Evolutionary conservation across 1,140 invertebrate genomes (phyloP), one percentile per base, ranked within the genome.

Genomic region (Aphelinus certus): DNA sequence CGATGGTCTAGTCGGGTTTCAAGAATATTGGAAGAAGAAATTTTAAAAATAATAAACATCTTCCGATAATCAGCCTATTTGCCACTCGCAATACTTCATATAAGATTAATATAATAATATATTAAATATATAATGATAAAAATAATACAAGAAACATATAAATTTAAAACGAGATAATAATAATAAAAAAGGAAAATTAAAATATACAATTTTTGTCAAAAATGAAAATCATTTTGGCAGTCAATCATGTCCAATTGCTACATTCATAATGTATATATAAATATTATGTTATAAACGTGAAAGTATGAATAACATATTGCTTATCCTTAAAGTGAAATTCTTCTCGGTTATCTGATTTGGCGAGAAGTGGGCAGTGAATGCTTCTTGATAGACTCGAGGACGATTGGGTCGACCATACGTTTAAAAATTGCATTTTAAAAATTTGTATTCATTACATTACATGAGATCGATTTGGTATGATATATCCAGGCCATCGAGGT

Each of bases 391-490:
- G 67, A 58, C 68, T 71, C 60, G 60, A 70, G 67, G 70, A 78
- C 64, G 53, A 61, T 78, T 72, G 65, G 77, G 81, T 79, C 81
- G 80, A 81, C 82, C 84, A 84, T 82, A 83, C 82, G 77, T 77
- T 78, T 80, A 65, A 80, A 83, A 85, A 80, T 83, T 85, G 83
- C 81, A 79, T 80, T 85, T 85, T 76, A 84, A 84, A 81, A 81
- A 83, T 87, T 82, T 73, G 48, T 71, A 63, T 76, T 67, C 51
- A 66, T 71, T 76, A 76, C 56, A 76, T 71, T 76, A 86, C 82
- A 86, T 87, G 86, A 87, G 86, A 87, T 87, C 85, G 84, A 85
- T 87, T 85, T 85, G 85, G 85, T 86, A 86, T 76, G 79, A 84
- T 83, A 80, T 81, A 84, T 86, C 85, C 83, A 85, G 85, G 84